phyloP scores from a whole-genome alignment of 2,888 invertebrate species.

The Apodemia duryi region DNA sequence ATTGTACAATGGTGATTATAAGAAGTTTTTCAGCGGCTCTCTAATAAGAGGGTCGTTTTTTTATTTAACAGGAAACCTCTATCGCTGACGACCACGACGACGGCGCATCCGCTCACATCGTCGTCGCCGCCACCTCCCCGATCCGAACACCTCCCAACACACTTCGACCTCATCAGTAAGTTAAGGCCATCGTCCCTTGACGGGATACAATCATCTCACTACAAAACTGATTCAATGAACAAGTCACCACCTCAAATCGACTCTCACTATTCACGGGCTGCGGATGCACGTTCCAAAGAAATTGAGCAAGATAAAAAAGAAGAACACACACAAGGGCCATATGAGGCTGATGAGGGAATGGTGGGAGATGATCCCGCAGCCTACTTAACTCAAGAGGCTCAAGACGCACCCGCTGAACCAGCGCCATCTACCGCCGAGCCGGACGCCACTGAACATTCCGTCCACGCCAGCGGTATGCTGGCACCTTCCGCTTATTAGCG shows the following conservation, averaged over 20 bases:
- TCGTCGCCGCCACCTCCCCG: slow-evolving; percentile 77
- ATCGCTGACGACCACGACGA: slow-evolving; percentile 78
- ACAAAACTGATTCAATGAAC: slow-evolving; percentile 65
- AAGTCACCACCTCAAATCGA: slow-evolving; percentile 80
- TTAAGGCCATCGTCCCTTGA: slow-evolving; percentile 73
- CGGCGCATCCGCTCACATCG: slow-evolving; percentile 76
- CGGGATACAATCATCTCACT: slow-evolving; percentile 69
- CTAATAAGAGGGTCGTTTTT: slow-evolving; percentile 60
- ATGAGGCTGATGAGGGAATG: slow-evolving; percentile 78
- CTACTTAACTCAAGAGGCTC: slow-evolving; percentile 59
- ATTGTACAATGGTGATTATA: neutral
- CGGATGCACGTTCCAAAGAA: slow-evolving; percentile 66
- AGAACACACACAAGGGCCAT: slow-evolving; percentile 81
- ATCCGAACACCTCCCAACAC: slow-evolving; percentile 75
- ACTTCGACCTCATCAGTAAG: slow-evolving; percentile 78
- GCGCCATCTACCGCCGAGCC: slow-evolving; percentile 80
- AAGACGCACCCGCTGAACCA: slow-evolving; percentile 66
- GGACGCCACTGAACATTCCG: slow-evolving; percentile 76
- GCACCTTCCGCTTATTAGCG: slow-evolving; percentile 73
- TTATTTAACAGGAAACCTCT: slow-evolving; percentile 72
- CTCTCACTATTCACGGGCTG: slow-evolving; percentile 78
- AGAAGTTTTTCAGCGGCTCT: slow-evolving; percentile 41
- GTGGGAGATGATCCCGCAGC: slow-evolving; percentile 78
- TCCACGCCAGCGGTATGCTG: slow-evolving; percentile 78
- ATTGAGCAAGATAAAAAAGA: slow-evolving; percentile 61